These are phyloP conservation scores for Oenanthe oenanthe DNA, from an alignment of 2,113 vertebrate genomes.

Conservation along the genomic window DNA sequence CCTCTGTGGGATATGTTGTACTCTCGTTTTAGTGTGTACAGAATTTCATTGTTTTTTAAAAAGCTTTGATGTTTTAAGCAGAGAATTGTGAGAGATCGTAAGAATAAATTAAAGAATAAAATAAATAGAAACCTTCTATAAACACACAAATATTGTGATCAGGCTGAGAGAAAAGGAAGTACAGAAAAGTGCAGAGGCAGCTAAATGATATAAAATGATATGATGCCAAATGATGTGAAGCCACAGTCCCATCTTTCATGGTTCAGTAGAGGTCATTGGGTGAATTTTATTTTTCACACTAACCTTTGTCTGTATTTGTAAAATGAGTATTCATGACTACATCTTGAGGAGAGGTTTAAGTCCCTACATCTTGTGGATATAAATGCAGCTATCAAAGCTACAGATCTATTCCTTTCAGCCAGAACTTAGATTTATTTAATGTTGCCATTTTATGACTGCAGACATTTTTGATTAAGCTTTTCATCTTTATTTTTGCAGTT, in stretches of 20 bases:
- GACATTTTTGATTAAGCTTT: background rate
- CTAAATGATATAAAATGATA: conserved; percentile 29
- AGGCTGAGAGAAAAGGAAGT: conserved; percentile 6
- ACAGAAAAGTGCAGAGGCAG: background rate
- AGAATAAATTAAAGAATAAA: background rate
- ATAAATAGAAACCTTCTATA: background rate
- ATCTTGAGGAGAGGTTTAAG: background rate
- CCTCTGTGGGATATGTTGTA: background rate
- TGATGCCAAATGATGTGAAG: conserved; percentile 47
- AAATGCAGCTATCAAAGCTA: background rate
- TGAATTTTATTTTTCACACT: conserved; percentile 25
- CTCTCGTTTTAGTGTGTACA: background rate
- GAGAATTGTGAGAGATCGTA: background rate
- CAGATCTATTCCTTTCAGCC: background rate
- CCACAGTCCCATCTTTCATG: conserved; percentile 3
- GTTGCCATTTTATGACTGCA: background rate
- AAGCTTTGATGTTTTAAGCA: background rate
- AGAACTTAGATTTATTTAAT: background rate
- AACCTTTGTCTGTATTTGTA: conserved; percentile 12
- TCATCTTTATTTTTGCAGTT: background rate
- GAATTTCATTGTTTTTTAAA: background rate
- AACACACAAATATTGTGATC: conserved; percentile 14
- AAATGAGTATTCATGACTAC: conserved; percentile 32
- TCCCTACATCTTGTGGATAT: background rate
- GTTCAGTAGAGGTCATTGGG: conserved; percentile 35